These are phyloP conservation scores for Zaprionus obscuricornis DNA, from an alignment of 2,888 invertebrate species.

Conservation along the genomic window DNA sequence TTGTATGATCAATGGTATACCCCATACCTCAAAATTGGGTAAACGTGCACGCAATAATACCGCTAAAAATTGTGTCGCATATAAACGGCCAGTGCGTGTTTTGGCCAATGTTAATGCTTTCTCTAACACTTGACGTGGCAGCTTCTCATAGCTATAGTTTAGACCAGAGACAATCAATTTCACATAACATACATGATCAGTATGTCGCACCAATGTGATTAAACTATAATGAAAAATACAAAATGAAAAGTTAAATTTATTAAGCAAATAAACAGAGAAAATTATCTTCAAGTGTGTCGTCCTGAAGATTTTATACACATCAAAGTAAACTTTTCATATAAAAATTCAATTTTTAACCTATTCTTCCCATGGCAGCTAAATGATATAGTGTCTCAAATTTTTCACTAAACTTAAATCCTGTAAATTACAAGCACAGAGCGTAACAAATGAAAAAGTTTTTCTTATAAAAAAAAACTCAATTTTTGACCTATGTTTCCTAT, in stretches of 20 bases:
- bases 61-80: conserved; percentile 95
- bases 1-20: conserved; percentile 91
- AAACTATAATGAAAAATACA: conserved; percentile 86
- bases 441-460: too few species aligned
- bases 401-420: too few species aligned
- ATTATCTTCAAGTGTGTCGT: too few species aligned
- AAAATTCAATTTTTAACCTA: too few species aligned
- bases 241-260: too few species aligned
- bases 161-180: conserved; percentile 96
- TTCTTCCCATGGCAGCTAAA: too few species aligned
- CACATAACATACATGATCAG: conserved; percentile 95
- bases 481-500: too few species aligned
- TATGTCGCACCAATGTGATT: conserved; percentile 90
- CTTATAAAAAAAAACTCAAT: too few species aligned
- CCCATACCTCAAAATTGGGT: conserved; percentile 92
- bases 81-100: conserved; percentile 87
- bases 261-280: background rate
- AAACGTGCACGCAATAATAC: conserved; percentile 90
- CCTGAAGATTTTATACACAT: background rate
- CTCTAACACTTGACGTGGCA: conserved; percentile 86
- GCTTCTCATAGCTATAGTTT: conserved; percentile 90
- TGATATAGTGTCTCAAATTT: too few species aligned
- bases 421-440: too few species aligned
- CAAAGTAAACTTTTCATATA: conserved; percentile 1
- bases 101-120: conserved; percentile 82